A percentile compares a stretch with the other conserved stretches of the same genome.
phyloP scores from a whole-genome alignment of 2,888 invertebrate genomes.

The Subacronicta megacephala region DNA sequence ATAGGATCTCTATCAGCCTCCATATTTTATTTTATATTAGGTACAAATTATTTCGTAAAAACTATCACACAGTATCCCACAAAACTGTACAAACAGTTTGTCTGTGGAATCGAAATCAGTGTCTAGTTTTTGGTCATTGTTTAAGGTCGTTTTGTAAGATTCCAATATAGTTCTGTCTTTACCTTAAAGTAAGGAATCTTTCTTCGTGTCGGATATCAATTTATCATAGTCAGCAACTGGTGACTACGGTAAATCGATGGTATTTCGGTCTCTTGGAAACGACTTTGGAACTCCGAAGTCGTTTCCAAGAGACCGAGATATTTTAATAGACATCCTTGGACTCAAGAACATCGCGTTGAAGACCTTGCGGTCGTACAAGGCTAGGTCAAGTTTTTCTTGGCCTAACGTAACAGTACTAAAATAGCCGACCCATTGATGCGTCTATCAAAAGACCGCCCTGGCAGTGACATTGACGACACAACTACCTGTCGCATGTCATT shows the following conservation, averaged over 20 bases:
- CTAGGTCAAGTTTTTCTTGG: conserved; percentile 81
- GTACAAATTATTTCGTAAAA: no score
- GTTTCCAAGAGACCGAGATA: conserved; percentile 18
- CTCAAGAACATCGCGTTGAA: conserved; percentile 52
- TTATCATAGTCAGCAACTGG: not conserved
- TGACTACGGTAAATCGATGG: no score
- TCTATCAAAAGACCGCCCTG: conserved; percentile 76
- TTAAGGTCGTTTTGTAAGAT: no score
- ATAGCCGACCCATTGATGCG: conserved; percentile 82
- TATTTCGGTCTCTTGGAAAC: conserved; percentile 18
- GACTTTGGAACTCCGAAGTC: not conserved
- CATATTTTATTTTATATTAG: no score
- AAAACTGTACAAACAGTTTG: no score
- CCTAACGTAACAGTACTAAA: conserved; percentile 75
- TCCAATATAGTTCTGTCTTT: no score
- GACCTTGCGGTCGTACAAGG: conserved; percentile 60
- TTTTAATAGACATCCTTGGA: conserved; percentile 37
- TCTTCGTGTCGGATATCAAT: not conserved
- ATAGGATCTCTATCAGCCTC: no score
- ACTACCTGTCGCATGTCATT: conserved; percentile 69
- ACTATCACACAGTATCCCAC: no score
- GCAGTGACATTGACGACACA: conserved; percentile 84
- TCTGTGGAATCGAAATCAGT: no score
- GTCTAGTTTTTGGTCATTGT: not conserved
- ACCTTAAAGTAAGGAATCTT: no score